Evolutionary conservation across 1,140 invertebrate genomes (phyloP), one percentile per base, ranked within the genome.

Genomic region (Caenorhabditis brenneri): DNA sequence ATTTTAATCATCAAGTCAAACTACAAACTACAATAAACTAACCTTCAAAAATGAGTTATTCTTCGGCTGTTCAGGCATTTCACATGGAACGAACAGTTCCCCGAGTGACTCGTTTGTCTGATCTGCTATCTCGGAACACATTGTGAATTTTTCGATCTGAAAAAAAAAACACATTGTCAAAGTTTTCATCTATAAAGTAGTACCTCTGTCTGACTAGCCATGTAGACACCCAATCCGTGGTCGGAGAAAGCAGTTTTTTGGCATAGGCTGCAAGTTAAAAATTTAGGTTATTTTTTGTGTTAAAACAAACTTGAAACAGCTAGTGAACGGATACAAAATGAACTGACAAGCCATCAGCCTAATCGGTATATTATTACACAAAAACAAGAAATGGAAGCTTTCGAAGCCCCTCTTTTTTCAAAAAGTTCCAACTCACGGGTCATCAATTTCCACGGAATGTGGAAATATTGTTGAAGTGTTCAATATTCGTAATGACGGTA

Each of bases 91-190:
- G 80, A 90, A 90, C 15, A 90, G 79, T 51, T 90, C 89, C 53
- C 90, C 89, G 58, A 83, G 81, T 9, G 74, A 81, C 42, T 87
- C 84, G 0, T 79, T 65, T 10, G 89, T 85, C 49, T 90, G 89
- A 15, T 85, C 58, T 4, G 87, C 87, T 16, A 90, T 53, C 65
- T 90, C 89, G 3, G 90, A 69, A 53, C 85, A 90, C 53, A 90
- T 87, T 39, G 90, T 90, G 83, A 89, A 90, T 79, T 90, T 90
- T 88, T 90, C 89, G 53, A 90, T 69, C 88, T 89, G 51, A 81
- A 86, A 88, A 78, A 24, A 15, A 48, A 46, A n/a, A 55, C 3
- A 74, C n/a, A n/a, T n/a, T 1, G 0, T 74, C 19, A 22, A 7
- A 39, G 3, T 74, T 10, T 6, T n/a, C 46, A n/a, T 7, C 7